Base-by-base conservation (phyloP, 2,113 vertebrate species). In the Cheilinus undulatus region DNA sequence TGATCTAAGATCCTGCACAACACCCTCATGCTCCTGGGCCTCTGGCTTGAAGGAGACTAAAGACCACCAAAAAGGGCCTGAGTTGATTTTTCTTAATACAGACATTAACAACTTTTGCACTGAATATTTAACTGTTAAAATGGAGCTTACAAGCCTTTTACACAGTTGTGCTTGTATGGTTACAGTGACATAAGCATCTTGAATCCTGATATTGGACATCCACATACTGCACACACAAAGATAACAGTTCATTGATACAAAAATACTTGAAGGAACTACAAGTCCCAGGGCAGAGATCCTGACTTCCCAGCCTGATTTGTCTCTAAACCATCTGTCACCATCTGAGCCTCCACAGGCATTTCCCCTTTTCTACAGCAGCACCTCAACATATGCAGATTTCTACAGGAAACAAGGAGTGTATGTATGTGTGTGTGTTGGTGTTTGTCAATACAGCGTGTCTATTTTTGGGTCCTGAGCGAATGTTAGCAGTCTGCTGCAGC, bases 321-420 rank as follows among this genome's bases (percentile, higher is more conserved):
- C 83, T 91, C 79, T 27, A 59, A 84, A 76, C 92, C 93, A 94
- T 93, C 93, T 94, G 93, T 92, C 87, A 81, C 89, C 88, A 88
- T 92, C 86, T 87, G 87, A 92, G 69, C 72, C 88, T 88, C 88
- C 85, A 85, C 91, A 89, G 89, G 89, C 87, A 72, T 78, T 90
- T 89, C 85, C 88, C 78, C 53, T 73, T 66, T 49, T 68, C 42
- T 28, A 54, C 80, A 65, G 60, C 68, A 60, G 66, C 83, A 70
- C 73, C 64, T 64, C 19, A 45, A 80, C 71, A 62, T 48, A 76
- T 61, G 30, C 46, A 51, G 26, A 74, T 65, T 51, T 58, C 28
- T 26, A 43, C 43, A 48, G 28, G 22, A 57, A 30, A 71, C 66
- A 22, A n/a, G 7, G 32, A 49, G 17, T 38, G 19, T 26, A 26